These are phyloP conservation scores for Agapornis roseicollis DNA, from an alignment of 2,113 vertebrate species.

Conservation along the genomic window DNA sequence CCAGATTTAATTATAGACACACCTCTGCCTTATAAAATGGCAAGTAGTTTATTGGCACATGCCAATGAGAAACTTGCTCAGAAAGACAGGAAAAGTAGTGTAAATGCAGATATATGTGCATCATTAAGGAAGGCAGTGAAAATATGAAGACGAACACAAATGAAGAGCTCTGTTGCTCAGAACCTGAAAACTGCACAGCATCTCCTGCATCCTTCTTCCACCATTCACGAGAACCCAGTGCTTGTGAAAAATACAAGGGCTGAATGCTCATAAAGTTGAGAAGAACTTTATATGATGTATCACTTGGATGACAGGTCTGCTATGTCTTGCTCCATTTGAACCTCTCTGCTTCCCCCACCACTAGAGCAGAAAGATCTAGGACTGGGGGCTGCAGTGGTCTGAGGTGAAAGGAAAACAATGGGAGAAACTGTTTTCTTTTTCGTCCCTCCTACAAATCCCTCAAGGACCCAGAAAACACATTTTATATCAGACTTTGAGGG, in stretches of 20 bases:
- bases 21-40: background rate
- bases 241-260: background rate
- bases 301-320: background rate
- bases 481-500: constrained; percentile 21
- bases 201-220: background rate
- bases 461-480: background rate
- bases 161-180: background rate
- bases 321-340: background rate
- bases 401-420: background rate
- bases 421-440: background rate
- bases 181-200: background rate
- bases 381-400: background rate
- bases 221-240: background rate
- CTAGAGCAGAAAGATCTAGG: background rate
- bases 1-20: background rate
- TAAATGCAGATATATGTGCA: background rate
- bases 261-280: background rate
- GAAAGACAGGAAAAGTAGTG: background rate
- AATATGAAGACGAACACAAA: background rate
- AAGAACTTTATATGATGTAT: background rate
- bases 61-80: background rate
- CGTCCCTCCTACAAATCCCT: background rate
- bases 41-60: background rate
- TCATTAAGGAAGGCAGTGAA: background rate
- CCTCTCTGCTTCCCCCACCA: background rate